phyloP scores from a whole-genome alignment of 2,797 vertebrate species.

The Diceros bicornis region DNA sequence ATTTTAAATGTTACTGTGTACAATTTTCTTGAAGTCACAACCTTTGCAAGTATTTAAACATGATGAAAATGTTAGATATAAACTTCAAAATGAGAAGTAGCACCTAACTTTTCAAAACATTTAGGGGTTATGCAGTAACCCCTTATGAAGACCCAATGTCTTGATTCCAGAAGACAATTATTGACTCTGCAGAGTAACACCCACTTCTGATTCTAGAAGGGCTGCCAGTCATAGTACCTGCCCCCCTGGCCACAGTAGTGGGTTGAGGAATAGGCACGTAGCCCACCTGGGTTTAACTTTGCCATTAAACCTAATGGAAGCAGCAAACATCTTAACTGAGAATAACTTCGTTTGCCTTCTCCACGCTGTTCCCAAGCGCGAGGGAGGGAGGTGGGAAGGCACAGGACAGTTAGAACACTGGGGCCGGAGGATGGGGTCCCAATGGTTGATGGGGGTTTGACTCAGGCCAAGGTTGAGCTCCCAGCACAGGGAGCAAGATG shows the following conservation, averaged over 20 bases:
- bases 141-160: neutral
- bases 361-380: neutral
- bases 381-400: neutral
- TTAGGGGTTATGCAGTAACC: neutral
- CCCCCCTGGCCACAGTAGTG: accelerated
- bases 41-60: neutral
- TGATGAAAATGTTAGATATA: neutral
- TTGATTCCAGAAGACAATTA: neutral
- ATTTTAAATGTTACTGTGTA: neutral
- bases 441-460: neutral
- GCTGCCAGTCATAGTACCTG: neutral
- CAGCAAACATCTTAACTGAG: neutral
- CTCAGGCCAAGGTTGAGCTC: neutral
- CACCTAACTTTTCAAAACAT: neutral
- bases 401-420: neutral
- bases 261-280: accelerated
- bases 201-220: neutral
- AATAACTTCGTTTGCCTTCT: neutral
- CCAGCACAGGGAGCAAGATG: neutral
- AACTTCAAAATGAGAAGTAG: neutral
- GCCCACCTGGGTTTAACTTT: neutral
- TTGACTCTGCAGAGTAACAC: neutral
- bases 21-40: neutral
- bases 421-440: neutral
- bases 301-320: neutral